Evolutionary conservation across 2,888 invertebrate species (phyloP).

Genomic region (Bibio marci): DNA sequence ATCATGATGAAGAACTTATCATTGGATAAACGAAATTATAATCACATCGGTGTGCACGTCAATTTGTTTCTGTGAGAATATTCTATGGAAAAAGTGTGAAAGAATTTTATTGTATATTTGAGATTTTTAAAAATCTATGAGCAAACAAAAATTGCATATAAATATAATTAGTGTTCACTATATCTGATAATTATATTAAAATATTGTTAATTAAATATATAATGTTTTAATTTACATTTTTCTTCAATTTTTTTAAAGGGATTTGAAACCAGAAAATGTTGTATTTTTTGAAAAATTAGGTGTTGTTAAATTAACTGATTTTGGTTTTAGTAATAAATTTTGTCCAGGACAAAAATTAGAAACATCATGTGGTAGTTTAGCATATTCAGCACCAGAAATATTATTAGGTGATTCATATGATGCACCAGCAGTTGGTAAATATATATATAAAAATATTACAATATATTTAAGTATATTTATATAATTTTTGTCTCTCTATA

Average conservation of each 20-base stretch:
- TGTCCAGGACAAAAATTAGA: slow-evolving; percentile 92
- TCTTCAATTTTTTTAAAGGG: slow-evolving; percentile 49
- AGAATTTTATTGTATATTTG: no score
- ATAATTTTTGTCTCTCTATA: neutral
- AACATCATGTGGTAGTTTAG: slow-evolving; percentile 95
- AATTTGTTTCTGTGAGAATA: no score
- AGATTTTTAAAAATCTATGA: no score
- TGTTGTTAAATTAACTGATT: slow-evolving; percentile 95
- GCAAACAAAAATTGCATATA: no score
- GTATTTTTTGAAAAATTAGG: slow-evolving; percentile 97
- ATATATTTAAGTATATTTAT: neutral
- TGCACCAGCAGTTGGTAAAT: slow-evolving; percentile 88
- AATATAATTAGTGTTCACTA: no score
- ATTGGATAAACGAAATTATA: no score
- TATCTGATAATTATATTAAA: no score
- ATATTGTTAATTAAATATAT: no score
- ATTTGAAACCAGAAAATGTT: slow-evolving; percentile 98
- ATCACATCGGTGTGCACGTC: no score
- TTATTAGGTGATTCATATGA: slow-evolving; percentile 96
- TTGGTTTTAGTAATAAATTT: slow-evolving; percentile 92
- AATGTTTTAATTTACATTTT: no score
- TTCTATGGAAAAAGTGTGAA: no score
- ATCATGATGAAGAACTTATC: no score
- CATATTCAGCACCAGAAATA: slow-evolving; percentile 98
- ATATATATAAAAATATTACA: neutral